phyloP scores from a whole-genome alignment of 2,113 vertebrate genomes.

The Equus quagga region DNA sequence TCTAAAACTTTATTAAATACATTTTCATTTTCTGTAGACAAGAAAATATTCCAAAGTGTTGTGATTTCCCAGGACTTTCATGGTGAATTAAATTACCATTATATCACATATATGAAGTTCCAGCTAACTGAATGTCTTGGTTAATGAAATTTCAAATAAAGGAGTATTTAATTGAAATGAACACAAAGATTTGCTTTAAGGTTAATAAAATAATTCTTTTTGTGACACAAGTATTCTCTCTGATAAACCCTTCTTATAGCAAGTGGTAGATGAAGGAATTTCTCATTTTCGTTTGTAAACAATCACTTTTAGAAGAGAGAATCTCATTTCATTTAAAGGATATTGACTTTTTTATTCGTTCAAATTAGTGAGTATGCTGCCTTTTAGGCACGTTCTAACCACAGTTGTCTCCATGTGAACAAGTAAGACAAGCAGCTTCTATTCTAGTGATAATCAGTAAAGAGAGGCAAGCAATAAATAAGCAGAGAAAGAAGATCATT shows the following conservation, averaged over 20 bases:
- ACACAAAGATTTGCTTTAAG: not conserved
- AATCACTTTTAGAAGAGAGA: not conserved
- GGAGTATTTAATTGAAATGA: not conserved
- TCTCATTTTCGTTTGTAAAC: not conserved
- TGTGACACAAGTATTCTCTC: not conserved
- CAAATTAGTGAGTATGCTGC: not conserved
- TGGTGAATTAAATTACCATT: not conserved
- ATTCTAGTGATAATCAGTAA: not conserved
- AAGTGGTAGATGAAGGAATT: not conserved
- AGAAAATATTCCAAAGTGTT: not conserved
- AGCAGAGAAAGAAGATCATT: not conserved
- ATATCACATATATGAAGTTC: not conserved
- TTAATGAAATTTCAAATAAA: not conserved
- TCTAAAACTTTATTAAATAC: conserved; percentile 10
- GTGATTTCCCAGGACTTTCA: not conserved
- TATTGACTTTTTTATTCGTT: not conserved
- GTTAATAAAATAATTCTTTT: not conserved
- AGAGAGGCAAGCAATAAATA: not conserved
- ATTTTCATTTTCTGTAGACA: not conserved
- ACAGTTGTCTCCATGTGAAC: not conserved
- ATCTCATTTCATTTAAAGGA: not conserved
- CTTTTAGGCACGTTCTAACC: not conserved
- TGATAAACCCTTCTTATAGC: not conserved
- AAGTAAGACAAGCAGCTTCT: not conserved
- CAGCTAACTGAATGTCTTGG: not conserved